Evolutionary conservation across 2,113 vertebrate genomes (phyloP).

Genomic region (Triplophysa siluroides): DNA sequence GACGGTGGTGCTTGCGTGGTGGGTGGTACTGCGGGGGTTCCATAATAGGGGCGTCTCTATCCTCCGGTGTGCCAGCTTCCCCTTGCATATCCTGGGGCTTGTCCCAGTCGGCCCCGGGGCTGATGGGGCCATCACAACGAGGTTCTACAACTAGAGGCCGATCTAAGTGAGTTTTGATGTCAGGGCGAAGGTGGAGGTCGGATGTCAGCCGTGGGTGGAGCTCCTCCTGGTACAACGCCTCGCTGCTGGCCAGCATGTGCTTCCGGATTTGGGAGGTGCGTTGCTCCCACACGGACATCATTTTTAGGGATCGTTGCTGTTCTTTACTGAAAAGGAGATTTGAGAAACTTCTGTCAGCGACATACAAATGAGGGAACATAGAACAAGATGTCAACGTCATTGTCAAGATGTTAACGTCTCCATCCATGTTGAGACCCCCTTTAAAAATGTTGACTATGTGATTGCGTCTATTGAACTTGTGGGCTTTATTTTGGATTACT

Average conservation of each 20-base stretch:
- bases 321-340: conserved; percentile 76
- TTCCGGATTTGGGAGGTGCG: conserved; percentile 87
- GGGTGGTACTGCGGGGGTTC: conserved; percentile 57
- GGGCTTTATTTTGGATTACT: neutral
- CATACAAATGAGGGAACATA: neutral
- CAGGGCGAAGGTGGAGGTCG: conserved; percentile 81
- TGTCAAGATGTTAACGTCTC: conserved; percentile 22
- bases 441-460: conserved; percentile 17
- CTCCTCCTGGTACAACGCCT: conserved; percentile 89
- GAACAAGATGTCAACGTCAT: conserved; percentile 12
- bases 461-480: neutral
- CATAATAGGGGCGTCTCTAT: conserved; percentile 39
- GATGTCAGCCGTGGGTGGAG: conserved; percentile 75
- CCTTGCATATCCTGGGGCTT: conserved; percentile 58
- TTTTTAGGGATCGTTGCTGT: conserved; percentile 87
- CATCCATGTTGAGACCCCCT: conserved; percentile 63
- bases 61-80: conserved; percentile 61
- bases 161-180: conserved; percentile 93
- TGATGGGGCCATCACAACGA: conserved; percentile 50
- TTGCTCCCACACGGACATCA: conserved; percentile 94
- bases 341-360: neutral
- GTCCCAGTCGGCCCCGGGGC: conserved; percentile 62
- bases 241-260: conserved; percentile 88
- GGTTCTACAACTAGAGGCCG: conserved; percentile 89
- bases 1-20: conserved; percentile 79